Evolutionary conservation across 2,797 vertebrate species (phyloP), one percentile per base, ranked within the genome.

Genomic region (Ctenochaetus hawaiiensis): DNA sequence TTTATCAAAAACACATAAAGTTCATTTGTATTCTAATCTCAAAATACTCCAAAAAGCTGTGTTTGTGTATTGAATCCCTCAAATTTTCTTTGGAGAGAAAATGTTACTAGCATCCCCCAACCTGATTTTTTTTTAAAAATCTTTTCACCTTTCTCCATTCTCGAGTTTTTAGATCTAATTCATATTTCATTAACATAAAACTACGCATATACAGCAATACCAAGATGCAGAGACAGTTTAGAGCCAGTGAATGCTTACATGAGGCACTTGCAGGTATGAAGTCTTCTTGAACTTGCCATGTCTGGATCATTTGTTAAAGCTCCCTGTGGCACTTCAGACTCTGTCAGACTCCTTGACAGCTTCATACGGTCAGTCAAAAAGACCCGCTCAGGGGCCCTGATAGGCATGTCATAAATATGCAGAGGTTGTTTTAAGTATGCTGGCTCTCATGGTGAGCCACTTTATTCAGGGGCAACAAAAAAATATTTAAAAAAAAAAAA

Each of bases 261-360:
- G 48, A 72, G 51, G 23, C 8, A 37, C 84, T 79, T 14, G 45
- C 57, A 85, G 86, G 62, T 75, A 82, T 87, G 69, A 72, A 37
- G 69, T 59, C 52, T 77, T 78, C 58, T 49, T 88, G 82, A 92
- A 92, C 80, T 65, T 61, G 44, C 73, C 67, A 45, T 83, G 57
- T 48, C 56, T 14, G 16, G 63, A 81, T 89, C 82, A 84, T 91
- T 89, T 78, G 83, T 90, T 73, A 67, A 72, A 22, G 53, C 66
- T 70, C 86, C 86, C 89, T n/a, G 61, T 83, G 88, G 90, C 84
- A 68, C 61, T 78, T 83, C 61, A 77, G 66, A 61, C 70, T 60
- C 52, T 63, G 56, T 57, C 86, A 62, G 65, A 48, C 66, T n/a
- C n/a, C n/a, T 70, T 85, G 76, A 90, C 77, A 87, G 72, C 75